Evolutionary conservation across 2,113 vertebrate species (phyloP), one percentile per base, ranked within the genome.

Genomic region (Chascanopsetta lugubris): DNA sequence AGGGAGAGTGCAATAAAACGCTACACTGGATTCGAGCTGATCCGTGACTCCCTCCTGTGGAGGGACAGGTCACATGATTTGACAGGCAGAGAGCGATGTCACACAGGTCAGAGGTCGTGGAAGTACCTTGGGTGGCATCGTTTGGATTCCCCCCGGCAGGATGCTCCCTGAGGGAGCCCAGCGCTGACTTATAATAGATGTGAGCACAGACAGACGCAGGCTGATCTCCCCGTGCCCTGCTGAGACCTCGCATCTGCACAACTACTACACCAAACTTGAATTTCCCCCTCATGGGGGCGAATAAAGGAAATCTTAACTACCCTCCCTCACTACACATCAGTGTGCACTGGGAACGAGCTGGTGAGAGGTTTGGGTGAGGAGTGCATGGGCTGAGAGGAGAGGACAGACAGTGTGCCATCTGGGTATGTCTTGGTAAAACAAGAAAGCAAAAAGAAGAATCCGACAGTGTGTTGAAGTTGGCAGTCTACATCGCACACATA

Each of bases 81-180:
- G 72, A 80, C 77, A 79, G 68, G 40, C 53, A 24, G 26, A 80
- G 74, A 86, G 55, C 13, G 77, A 89, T 66, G 73, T 50, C 70
- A 60, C 47, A n/a, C 0, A 70, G 89, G 89, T 90, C 83, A 80
- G 63, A 85, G 87, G 88, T 83, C 77, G 74, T 57, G 46, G 71
- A 87, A 85, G 77, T 76, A 83, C 79, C 80, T 80, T 91, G 90
- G 85, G 88, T 90, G 86, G 89, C 77, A 89, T 83, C 20, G 83
- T 85, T 83, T 77, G 67, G 64, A 18, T 82, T 84, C 83, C 72
- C 65, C 68, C 63, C 49, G n/a, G 0, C 60, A 67, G 65, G 80
- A 55, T 42, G 32, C 15, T 66, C 70, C 87, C 85, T 75, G 18
- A 25, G 88, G 87, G 85, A 81, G 63, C 27, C 29, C 55, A 46